Conservation (phyloP, 2,888 invertebrate species). For the Antheraea yamamai region DNA sequence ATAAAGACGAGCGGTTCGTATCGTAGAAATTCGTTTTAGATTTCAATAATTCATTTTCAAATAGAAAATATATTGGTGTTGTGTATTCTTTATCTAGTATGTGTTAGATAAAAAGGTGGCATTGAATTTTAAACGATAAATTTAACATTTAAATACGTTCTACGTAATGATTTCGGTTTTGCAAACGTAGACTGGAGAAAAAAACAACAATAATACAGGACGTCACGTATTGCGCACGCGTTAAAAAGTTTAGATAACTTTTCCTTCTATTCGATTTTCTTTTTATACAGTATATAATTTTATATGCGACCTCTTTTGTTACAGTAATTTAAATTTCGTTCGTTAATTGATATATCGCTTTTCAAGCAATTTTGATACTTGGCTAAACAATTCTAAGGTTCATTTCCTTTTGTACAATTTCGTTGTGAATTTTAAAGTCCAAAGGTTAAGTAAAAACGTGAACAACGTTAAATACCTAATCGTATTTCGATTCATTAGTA, state of each 20-base stretch:
- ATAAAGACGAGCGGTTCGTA: background rate
- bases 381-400: background rate
- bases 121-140: slow-evolving; percentile 16
- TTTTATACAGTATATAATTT: background rate
- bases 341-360: background rate
- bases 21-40: background rate
- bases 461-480: slow-evolving; percentile 10
- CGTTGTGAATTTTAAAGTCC: background rate
- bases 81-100: slow-evolving; percentile 17
- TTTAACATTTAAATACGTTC: slow-evolving; percentile 8
- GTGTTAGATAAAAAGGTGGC: slow-evolving; percentile 17
- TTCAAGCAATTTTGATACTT: slow-evolving; percentile 10
- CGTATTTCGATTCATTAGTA: slow-evolving; percentile 11
- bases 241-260: background rate
- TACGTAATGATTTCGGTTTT: background rate
- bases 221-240: background rate
- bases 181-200: background rate
- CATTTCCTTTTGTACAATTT: background rate
- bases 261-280: background rate
- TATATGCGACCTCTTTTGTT: slow-evolving; percentile 15
- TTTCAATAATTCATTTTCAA: slow-evolving; percentile 11
- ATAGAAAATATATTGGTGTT: slow-evolving; percentile 11
- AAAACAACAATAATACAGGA: background rate
- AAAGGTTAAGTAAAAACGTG: slow-evolving; percentile 20
- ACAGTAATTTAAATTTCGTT: slow-evolving; percentile 6